phyloP scores from a whole-genome alignment of 1,140 invertebrate genomes.

The Rhizoglyphus robini region DNA sequence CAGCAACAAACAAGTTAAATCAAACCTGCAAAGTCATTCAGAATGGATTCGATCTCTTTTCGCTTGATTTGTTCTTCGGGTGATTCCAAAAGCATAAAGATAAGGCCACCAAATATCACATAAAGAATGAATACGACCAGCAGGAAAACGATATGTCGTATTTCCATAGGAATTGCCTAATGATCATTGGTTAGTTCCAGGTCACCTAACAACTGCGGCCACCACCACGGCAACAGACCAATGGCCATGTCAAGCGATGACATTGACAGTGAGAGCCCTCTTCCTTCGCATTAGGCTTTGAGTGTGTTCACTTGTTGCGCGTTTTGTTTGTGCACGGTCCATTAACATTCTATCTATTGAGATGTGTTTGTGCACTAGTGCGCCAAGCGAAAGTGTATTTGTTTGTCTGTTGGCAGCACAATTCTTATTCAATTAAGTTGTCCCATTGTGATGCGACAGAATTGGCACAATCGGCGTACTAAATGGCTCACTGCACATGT shows the following conservation, averaged over 20 bases:
- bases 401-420: no score
- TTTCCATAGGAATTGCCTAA: constrained; percentile 22
- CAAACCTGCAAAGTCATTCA: constrained; percentile 42
- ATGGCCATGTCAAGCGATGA: no score
- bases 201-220: no score
- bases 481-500: not conserved
- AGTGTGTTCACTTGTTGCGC: no score
- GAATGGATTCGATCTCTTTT: constrained; percentile 39
- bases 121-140: constrained; percentile 53
- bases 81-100: constrained; percentile 59
- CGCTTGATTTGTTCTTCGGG: constrained; percentile 46
- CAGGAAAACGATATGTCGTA: constrained; percentile 33
- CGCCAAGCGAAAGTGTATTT: no score
- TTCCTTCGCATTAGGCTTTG: no score
- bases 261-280: no score
- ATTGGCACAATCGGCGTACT: not conserved
- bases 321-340: no score
- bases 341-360: no score
- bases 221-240: no score
- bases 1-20: not conserved
- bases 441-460: not conserved
- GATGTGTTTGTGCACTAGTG: no score
- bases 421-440: not conserved
- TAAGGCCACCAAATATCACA: constrained; percentile 53
- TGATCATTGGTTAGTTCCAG: no score